Conservation (phyloP, 2,113 vertebrate species). For the Cyphomyrus discorhynchus region DNA sequence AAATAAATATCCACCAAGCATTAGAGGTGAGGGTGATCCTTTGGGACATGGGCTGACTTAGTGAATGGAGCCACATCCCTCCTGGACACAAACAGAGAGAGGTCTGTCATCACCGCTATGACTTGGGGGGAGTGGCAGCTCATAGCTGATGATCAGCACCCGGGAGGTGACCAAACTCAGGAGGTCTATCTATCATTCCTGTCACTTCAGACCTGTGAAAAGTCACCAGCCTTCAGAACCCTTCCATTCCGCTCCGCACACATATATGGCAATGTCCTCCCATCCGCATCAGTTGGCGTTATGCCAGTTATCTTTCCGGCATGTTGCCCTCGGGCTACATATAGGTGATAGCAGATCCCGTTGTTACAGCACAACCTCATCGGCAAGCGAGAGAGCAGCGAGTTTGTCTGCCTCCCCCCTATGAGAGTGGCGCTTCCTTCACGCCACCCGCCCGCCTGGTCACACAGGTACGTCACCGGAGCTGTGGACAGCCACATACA, state of each 20-base stretch:
- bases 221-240: not conserved
- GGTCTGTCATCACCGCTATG: not conserved
- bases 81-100: not conserved
- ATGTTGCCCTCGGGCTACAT: not conserved
- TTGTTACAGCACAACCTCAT: not conserved
- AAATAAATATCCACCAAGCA: not conserved
- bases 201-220: not conserved
- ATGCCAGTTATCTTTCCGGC: not conserved
- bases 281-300: not conserved
- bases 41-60: slow-evolving; percentile 1
- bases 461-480: not conserved
- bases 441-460: not conserved
- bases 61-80: not conserved
- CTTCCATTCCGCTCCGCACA: not conserved
- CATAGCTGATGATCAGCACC: not conserved
- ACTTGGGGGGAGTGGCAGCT: not conserved
- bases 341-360: not conserved
- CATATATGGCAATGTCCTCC: not conserved
- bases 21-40: not conserved
- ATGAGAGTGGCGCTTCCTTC: not conserved
- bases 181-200: not conserved
- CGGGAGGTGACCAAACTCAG: not conserved
- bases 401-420: not conserved
- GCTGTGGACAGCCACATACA: not conserved
- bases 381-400: not conserved